Conservation (phyloP, 1,140 invertebrate species). For the Drosophila triauraria region DNA sequence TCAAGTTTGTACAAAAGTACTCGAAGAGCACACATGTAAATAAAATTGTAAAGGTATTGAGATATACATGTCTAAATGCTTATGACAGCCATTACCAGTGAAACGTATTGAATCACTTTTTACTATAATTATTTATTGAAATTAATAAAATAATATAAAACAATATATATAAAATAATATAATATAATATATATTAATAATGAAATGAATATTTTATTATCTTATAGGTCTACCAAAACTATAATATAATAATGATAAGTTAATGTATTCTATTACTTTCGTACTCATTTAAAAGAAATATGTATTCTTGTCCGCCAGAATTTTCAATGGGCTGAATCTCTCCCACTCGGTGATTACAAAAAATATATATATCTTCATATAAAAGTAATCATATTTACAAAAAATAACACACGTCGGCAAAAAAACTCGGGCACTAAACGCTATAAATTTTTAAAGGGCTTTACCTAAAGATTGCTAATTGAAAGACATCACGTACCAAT, state of each 20-base stretch:
- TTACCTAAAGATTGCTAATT: too few species aligned
- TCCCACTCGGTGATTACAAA: neutral
- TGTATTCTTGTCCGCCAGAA: too few species aligned
- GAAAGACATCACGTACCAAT: too few species aligned
- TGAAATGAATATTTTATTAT: neutral
- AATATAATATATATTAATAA: too few species aligned
- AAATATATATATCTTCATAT: too few species aligned
- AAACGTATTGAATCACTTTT: neutral
- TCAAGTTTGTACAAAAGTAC: constrained; percentile 92
- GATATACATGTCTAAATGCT: constrained; percentile 45
- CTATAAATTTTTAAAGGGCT: too few species aligned
- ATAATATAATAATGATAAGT: neutral
- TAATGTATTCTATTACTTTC: neutral
- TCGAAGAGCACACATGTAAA: constrained; percentile 94
- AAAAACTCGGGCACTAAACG: too few species aligned
- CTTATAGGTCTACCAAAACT: neutral
- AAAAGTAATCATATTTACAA: neutral
- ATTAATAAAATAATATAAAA: neutral
- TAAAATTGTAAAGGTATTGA: constrained; percentile 84
- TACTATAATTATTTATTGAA: neutral
- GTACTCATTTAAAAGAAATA: too few species aligned
- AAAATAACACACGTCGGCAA: too few species aligned
- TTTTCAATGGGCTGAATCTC: too few species aligned
- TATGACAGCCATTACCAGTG: constrained; percentile 22
- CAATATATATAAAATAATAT: neutral